Evolutionary conservation across 2,888 invertebrate genomes (phyloP), one percentile per base, ranked within the genome.

Genomic region (Coenonympha glycerion): DNA sequence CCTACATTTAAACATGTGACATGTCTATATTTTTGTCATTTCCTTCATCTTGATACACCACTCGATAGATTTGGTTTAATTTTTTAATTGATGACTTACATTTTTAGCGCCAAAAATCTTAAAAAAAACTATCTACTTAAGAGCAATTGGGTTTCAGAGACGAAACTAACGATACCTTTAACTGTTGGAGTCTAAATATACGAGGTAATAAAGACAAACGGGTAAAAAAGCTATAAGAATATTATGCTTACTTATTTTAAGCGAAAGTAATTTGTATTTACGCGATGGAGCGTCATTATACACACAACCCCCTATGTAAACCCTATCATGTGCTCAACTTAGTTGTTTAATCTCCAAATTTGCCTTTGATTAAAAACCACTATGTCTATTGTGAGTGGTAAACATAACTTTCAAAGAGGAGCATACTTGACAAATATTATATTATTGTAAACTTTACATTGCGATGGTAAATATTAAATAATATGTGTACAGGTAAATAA

Each of bases 371-470:
- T 83, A 81, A 79, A 79, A 81, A 74, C 78, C 79, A 81, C 71
- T 58, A 76, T 22, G n/a, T 28, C 9, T 28, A n/a, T n/a, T 79
- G 73, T 73, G 67, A 66, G 78, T 59, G 65, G 81, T 70, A 81
- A 84, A 84, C 69, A 85, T 68, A 73, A 78, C 76, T 83, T 80
- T 82, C 69, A 83, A 85, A 84, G 82, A 79, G 74, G 75, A 81
- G 83, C 79, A 81, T 79, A 84, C 78, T 75, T 81, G 70, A 79
- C 85, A 87, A 86, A 87, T 84, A 86, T 84, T 83, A 82, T 79
- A 82, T n/a, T n/a, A n/a, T 83, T 79, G 81, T 86, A 77, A 82
- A 84, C 82, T 83, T 83, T 81, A 79, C 81, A 79, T 78, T 84
- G 79, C 71, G 66, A 79, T 65, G 65, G 84, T 79, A 86, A 86